phyloP scores from a whole-genome alignment of 2,113 vertebrate genomes.

The Gadus chalcogrammus region DNA sequence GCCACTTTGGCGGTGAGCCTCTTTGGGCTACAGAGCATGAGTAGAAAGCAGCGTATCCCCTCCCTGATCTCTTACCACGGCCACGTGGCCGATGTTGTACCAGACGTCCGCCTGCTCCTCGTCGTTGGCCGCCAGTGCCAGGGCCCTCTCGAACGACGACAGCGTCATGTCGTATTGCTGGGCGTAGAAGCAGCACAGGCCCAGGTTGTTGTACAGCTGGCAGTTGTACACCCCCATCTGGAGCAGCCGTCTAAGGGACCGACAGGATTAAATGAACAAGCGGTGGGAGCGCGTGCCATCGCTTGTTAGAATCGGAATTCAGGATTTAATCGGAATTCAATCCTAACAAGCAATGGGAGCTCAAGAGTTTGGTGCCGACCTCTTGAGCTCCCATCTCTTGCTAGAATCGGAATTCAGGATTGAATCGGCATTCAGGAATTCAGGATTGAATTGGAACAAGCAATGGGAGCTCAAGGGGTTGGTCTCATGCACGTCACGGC shows the following conservation, averaged over 20 bases:
- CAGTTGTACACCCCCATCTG: constrained; percentile 98
- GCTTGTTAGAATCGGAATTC: too few relatives aligned
- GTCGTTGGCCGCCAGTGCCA: constrained; percentile 84
- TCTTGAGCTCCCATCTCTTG: too few relatives aligned
- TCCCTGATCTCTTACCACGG: constrained; percentile 76
- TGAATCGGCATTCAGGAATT: neutral
- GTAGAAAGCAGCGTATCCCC: constrained; percentile 35
- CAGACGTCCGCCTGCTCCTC: constrained; percentile 92
- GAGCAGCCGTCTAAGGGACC: constrained; percentile 80
- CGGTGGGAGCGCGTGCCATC: too few relatives aligned
- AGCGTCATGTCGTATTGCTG: constrained; percentile 98
- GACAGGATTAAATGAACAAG: neutral
- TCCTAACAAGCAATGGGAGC: neutral
- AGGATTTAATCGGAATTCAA: neutral
- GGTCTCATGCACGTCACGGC: neutral
- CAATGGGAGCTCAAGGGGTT: too few relatives aligned
- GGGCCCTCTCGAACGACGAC: constrained; percentile 90
- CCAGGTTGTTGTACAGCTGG: constrained; percentile 96
- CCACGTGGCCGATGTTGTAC: constrained; percentile 95
- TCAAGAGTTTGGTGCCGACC: too few relatives aligned
- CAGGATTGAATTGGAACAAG: neutral
- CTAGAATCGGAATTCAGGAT: too few relatives aligned
- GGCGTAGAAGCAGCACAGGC: constrained; percentile 95
- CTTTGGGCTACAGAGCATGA: too few relatives aligned
- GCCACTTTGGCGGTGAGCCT: too few relatives aligned